A percentile compares a stretch with the other conserved stretches of the same genome.
These are phyloP conservation scores for Cherax destructor DNA, from an alignment of 1,140 invertebrate genomes.

Conservation along the genomic window DNA sequence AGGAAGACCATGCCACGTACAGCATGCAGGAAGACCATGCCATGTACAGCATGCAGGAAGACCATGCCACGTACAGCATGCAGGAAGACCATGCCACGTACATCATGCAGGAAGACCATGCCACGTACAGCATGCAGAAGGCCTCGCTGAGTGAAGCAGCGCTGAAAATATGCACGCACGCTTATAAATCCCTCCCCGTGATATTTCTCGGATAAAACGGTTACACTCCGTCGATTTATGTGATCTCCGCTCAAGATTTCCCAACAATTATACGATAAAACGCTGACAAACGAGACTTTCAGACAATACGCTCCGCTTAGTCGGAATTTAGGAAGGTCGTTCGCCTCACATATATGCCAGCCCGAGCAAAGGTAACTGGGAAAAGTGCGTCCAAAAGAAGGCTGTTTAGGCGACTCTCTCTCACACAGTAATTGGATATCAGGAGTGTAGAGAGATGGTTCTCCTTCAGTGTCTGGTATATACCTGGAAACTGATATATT, in stretches of 20 bases:
- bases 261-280: slow-evolving; percentile 5
- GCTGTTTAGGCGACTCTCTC: background rate
- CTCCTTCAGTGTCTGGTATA: too few relatives aligned
- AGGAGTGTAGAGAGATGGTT: background rate
- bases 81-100: too few relatives aligned
- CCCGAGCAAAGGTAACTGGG: background rate
- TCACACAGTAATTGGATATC: background rate
- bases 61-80: too few relatives aligned
- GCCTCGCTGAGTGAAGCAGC: too few relatives aligned
- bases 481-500: too few relatives aligned
- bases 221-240: background rate
- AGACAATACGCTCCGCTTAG: background rate
- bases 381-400: background rate
- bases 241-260: slow-evolving; percentile 6
- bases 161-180: background rate
- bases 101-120: too few relatives aligned
- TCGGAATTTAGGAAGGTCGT: background rate
- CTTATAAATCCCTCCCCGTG: background rate
- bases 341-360: background rate
- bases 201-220: background rate
- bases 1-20: too few relatives aligned
- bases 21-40: too few relatives aligned
- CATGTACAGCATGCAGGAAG: too few relatives aligned
- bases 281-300: background rate
- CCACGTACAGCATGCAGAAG: too few relatives aligned